Evolutionary conservation across 53 echinoderm and acorn worm species (phyloP), one percentile per base, ranked within the genome.

Genomic region (Pentamera pediparva): DNA sequence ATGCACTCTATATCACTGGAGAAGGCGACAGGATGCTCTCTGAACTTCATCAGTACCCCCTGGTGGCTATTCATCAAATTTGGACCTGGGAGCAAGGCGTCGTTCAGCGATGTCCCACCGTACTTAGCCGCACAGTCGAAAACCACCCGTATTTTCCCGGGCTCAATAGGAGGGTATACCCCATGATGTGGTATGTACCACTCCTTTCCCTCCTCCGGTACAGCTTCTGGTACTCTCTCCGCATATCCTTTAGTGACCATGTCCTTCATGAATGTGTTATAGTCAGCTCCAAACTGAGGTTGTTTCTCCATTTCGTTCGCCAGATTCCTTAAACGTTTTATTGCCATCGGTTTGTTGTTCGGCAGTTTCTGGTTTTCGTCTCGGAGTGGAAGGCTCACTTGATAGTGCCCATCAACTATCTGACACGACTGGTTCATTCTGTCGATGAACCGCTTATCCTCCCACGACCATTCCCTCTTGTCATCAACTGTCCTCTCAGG

Each of bases 151-250:
- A 88, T 55, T 18, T 88, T 88, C 19, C 53, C 39, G 18, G 83
- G 83, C 65, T 83, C 78, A 47, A 45, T 18, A 4, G 82, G 78
- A 45, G 77, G 77, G 54, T 61, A 78, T 1, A 87, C 82, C n/a
- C 63, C 78, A 74, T 82, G 87, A 56, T 82, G 87, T 5, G 87
- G 87, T 34, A 87, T 69, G 45, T 87, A 78, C 51, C 62, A 50
- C 35, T 65, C 71, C 25, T 70, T 56, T 27, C 49, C 58, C 8
- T 65, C 57, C 1, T 56, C 56, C 35, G 35, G 32, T 40, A 78
- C 38, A 8, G 47, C 61, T 34, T 67, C 56, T 39, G 85, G 54
- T 18, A 85, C 75, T 36, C 13, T 36, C 41, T 85, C 79, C 50
- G 85, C 85, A 71, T 78, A 84, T 18, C 84, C 72, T 38, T 84